Evolutionary conservation across 1,140 invertebrate species (phyloP).

Genomic region (Triops cancriformis): DNA sequence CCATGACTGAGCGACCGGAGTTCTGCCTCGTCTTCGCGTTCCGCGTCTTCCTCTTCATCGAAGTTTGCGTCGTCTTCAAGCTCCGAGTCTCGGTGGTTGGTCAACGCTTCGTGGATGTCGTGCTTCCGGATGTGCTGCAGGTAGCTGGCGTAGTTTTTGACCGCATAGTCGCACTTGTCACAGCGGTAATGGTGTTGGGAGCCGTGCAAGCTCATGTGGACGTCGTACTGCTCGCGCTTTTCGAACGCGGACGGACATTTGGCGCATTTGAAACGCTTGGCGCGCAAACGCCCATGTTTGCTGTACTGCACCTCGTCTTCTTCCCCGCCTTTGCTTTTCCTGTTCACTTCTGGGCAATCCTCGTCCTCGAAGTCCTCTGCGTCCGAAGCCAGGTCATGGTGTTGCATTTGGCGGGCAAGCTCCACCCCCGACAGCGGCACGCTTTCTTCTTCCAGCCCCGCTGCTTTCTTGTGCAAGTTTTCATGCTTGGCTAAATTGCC

Average conservation of each 20-base stretch:
- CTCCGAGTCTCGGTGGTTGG: constrained; percentile 26
- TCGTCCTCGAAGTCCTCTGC: neutral
- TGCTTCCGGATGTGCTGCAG: constrained; percentile 70
- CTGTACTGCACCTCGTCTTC: constrained; percentile 33
- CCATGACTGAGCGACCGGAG: constrained; percentile 19
- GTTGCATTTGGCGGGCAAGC: constrained; percentile 23
- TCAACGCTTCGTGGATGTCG: constrained; percentile 49
- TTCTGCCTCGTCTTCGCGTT: constrained; percentile 37
- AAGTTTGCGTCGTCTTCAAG: constrained; percentile 11
- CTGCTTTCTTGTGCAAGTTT: constrained; percentile 44
- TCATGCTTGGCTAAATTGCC: constrained; percentile 68
- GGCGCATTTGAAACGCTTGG: constrained; percentile 70
- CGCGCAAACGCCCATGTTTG: constrained; percentile 62
- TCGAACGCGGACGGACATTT: constrained; percentile 83
- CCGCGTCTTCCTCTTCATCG: constrained; percentile 7
- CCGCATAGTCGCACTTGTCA: constrained; percentile 77
- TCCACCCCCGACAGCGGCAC: constrained; percentile 54
- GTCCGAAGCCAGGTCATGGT: constrained; percentile 42
- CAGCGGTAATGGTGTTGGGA: constrained; percentile 74
- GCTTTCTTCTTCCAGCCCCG: constrained; percentile 24
- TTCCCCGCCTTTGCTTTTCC: neutral
- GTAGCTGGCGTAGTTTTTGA: constrained; percentile 74
- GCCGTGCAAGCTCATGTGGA: constrained; percentile 72
- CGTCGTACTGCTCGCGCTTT: constrained; percentile 72
- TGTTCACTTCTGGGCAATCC: neutral